Evolutionary conservation across 1,140 invertebrate species (phyloP).

Genomic region (Aleiodes sp.): DNA sequence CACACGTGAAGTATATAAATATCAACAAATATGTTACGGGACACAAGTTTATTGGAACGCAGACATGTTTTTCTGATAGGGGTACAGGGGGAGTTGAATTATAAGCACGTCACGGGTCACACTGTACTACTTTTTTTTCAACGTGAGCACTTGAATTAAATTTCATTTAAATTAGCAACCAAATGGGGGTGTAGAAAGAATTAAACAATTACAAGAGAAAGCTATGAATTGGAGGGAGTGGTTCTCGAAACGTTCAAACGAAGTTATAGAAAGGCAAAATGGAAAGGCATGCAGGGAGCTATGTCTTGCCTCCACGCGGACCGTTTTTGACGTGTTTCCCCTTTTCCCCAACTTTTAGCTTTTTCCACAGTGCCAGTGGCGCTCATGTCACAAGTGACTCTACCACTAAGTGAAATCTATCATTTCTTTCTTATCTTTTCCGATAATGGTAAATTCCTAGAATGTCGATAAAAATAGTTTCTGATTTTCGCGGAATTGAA

Average conservation of each 20-base stretch:
- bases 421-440: too few species aligned
- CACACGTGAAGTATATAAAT: constrained; percentile 1
- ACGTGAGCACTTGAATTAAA: not conserved
- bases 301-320: not conserved
- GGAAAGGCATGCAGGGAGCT: not conserved
- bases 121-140: not conserved
- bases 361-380: not conserved
- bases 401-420: too few species aligned
- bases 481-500: too few species aligned
- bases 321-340: not conserved
- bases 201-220: not conserved
- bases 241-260: not conserved
- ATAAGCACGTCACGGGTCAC: constrained; percentile 41
- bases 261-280: not conserved
- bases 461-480: too few species aligned
- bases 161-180: not conserved
- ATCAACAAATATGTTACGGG: not conserved
- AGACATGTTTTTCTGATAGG: constrained; percentile 40
- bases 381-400: too few species aligned
- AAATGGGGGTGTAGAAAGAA: not conserved
- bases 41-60: constrained; percentile 34
- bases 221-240: not conserved
- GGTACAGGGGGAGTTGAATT: constrained; percentile 26
- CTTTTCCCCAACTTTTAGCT: not conserved
- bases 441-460: too few species aligned